Percentiles rank a stretch among this genome's conserved stretches.
These are phyloP conservation scores for Hemicentrotus pulcherrimus DNA, from an alignment of 35 echinoderm and acorn worm genomes.

Conservation along the genomic window DNA sequence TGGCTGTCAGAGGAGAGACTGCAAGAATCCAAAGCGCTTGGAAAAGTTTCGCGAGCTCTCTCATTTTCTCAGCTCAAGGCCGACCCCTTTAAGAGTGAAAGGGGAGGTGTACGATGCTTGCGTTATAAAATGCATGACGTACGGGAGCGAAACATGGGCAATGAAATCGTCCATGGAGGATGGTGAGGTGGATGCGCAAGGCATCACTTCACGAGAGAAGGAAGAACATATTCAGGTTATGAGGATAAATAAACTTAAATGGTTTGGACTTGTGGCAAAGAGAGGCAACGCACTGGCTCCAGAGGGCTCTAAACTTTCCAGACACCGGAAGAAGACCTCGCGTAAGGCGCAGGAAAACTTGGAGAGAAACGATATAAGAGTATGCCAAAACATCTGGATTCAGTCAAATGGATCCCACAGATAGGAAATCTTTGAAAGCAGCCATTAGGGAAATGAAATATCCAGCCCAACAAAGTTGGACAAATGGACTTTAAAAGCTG, in stretches of 20 bases:
- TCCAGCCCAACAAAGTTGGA: no score
- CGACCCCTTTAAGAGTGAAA: not conserved
- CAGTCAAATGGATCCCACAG: not conserved
- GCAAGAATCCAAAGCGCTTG: no score
- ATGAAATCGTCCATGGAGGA: not conserved
- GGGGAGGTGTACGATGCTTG: not conserved
- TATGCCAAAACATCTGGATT: not conserved
- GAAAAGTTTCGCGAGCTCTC: no score
- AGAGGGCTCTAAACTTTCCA: no score
- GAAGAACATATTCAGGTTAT: not conserved
- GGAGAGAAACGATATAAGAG: not conserved
- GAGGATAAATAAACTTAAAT: not conserved
- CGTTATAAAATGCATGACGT: not conserved
- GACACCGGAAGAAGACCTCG: no score
- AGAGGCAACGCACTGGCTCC: not conserved
- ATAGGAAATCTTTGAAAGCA: not conserved
- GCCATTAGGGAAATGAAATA: no score
- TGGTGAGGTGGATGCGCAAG: slow-evolving; percentile 27
- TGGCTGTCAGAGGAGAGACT: no score
- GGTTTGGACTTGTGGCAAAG: not conserved
- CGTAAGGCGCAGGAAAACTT: not conserved
- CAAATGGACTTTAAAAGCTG: no score
- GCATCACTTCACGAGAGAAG: not conserved
- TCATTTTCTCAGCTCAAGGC: no score
- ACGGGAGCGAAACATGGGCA: not conserved